Evolutionary conservation across 2,113 vertebrate species (phyloP).

Genomic region (Phyllostomus discolor): DNA sequence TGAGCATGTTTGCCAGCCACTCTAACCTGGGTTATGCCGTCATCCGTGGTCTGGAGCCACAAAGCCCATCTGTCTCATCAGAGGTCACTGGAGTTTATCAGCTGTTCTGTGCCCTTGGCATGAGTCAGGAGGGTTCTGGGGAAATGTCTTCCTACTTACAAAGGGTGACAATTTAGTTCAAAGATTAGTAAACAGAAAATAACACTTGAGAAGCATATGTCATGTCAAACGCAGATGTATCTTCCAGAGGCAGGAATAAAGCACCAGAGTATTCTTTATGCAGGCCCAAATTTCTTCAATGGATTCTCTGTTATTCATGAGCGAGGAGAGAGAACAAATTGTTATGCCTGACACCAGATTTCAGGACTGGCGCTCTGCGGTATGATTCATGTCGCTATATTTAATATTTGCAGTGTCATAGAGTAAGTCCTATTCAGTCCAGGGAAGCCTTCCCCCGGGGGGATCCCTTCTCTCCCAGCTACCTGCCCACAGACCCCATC

Average conservation of each 20-base stretch:
- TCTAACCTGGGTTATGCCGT: background rate
- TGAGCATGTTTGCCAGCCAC: background rate
- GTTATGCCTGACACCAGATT: slow-evolving; percentile 55
- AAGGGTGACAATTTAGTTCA: background rate
- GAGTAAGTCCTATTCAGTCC: background rate
- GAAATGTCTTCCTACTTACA: slow-evolving; percentile 28
- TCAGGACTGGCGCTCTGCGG: slow-evolving; percentile 49
- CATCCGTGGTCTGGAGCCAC: background rate
- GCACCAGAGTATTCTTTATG: background rate
- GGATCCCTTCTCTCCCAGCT: background rate
- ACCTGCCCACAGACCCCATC: background rate
- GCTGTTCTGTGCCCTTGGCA: slow-evolving; percentile 49
- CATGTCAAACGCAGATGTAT: background rate
- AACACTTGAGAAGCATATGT: background rate
- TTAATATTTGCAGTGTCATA: slow-evolving; percentile 67
- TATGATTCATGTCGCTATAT: slow-evolving; percentile 69
- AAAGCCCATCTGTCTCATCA: background rate
- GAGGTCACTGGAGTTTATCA: slow-evolving; percentile 64
- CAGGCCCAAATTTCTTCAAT: background rate
- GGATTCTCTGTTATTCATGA: slow-evolving; percentile 37
- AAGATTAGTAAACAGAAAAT: background rate
- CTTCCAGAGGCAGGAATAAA: background rate
- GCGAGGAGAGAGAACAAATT: slow-evolving; percentile 36
- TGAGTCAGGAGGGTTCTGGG: slow-evolving; percentile 56
- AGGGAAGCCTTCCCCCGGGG: background rate